phyloP scores from a whole-genome alignment of 2,113 vertebrate genomes.

The Psittacula cyanocephala region DNA sequence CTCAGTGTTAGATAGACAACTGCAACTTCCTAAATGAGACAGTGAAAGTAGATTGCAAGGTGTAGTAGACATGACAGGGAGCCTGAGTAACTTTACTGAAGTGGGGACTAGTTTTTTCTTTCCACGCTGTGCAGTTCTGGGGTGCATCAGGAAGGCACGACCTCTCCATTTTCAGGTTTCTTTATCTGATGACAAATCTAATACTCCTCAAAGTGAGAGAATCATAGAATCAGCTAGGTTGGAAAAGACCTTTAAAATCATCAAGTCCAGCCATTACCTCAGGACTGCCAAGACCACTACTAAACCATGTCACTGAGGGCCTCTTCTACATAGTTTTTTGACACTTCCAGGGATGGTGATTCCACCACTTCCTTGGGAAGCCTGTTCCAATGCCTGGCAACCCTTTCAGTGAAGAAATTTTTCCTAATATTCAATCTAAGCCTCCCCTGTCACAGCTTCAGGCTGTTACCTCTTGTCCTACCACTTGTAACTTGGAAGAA shows the following conservation, averaged over 20 bases:
- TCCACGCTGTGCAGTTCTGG: accelerated
- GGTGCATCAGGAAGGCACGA: not conserved
- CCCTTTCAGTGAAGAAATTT: not conserved
- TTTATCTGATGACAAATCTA: not conserved
- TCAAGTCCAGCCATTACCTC: not conserved
- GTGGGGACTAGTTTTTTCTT: not conserved
- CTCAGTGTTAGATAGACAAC: accelerated
- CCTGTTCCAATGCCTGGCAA: not conserved
- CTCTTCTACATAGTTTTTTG: not conserved
- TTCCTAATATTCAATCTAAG: not conserved
- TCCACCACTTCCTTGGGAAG: not conserved
- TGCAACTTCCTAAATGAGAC: not conserved
- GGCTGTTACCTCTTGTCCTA: not conserved
- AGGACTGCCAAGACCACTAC: not conserved
- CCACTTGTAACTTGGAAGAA: not conserved
- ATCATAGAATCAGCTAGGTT: not conserved
- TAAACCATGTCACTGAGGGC: not conserved
- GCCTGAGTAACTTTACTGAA: not conserved
- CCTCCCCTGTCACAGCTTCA: not conserved
- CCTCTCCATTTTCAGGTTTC: not conserved
- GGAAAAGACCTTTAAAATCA: not conserved
- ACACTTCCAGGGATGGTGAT: not conserved
- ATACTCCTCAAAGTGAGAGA: not conserved
- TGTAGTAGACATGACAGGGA: not conserved
- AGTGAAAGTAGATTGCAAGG: not conserved